Evolutionary conservation across 2,113 vertebrate species (phyloP).

Genomic region (Orcinus orca): DNA sequence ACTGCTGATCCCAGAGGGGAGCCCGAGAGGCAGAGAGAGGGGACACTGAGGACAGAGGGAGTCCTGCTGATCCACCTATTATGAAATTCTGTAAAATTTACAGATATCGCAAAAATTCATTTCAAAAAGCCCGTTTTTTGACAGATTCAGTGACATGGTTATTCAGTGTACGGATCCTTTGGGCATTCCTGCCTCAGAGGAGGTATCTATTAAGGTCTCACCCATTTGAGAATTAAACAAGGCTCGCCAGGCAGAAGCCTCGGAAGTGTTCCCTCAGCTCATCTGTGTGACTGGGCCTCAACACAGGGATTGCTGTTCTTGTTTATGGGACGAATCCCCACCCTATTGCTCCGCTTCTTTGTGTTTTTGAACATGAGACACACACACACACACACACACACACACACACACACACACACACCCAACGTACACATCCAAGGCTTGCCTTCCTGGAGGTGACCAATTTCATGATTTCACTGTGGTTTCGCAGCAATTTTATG

Average conservation of each 20-base stretch:
- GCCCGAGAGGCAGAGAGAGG: neutral
- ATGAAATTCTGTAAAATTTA: neutral
- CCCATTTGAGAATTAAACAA: neutral
- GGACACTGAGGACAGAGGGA: neutral
- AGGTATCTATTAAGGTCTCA: neutral
- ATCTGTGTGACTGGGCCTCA: neutral
- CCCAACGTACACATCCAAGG: neutral
- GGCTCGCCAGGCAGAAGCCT: neutral
- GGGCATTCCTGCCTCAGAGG: neutral
- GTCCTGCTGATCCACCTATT: neutral
- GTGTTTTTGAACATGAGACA: neutral
- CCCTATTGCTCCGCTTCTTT: neutral
- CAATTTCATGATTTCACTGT: neutral
- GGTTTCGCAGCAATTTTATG: neutral
- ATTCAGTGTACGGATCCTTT: neutral
- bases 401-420: too few species aligned
- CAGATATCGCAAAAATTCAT: neutral
- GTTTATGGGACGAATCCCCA: neutral
- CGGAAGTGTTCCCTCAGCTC: neutral
- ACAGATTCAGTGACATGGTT: neutral
- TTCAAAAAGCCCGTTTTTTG: neutral
- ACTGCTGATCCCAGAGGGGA: neutral
- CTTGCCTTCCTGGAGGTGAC: neutral
- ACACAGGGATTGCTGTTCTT: neutral
- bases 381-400: too few species aligned